A percentile compares a stretch with the other conserved stretches of the same genome.
Conservation (phyloP, 2,113 vertebrate species). For the Seriola rivoliana region DNA sequence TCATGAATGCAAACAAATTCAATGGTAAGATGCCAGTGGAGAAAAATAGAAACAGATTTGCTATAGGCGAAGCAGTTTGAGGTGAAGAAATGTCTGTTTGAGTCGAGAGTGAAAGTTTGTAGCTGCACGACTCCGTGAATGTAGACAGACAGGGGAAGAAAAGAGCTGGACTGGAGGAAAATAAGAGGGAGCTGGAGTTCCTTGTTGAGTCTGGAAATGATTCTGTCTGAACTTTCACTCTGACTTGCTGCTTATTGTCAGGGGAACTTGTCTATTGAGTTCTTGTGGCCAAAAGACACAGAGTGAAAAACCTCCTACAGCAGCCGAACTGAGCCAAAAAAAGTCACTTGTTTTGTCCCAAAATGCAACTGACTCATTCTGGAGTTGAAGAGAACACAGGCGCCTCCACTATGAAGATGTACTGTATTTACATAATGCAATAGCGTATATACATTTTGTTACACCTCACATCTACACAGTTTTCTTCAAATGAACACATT, state of each 20-base stretch:
- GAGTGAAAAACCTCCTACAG: neutral
- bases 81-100: neutral
- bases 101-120: neutral
- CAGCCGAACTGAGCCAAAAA: neutral
- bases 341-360: neutral
- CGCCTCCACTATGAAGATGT: no score
- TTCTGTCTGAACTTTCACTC: neutral
- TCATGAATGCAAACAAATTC: neutral
- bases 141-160: neutral
- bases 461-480: neutral
- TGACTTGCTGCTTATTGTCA: constrained; percentile 25
- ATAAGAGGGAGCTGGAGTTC: neutral
- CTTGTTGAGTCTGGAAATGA: neutral
- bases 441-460: neutral
- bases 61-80: neutral
- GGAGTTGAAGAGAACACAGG: neutral
- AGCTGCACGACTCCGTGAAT: neutral
- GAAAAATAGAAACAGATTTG: neutral
- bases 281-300: constrained; percentile 13
- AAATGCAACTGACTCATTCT: neutral
- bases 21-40: neutral
- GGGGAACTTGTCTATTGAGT: neutral
- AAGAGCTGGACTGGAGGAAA: neutral
- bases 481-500: neutral
- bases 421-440: no score